Evolutionary conservation across 2,113 vertebrate genomes (phyloP).

Genomic region (Gymnocephalus cernua): DNA sequence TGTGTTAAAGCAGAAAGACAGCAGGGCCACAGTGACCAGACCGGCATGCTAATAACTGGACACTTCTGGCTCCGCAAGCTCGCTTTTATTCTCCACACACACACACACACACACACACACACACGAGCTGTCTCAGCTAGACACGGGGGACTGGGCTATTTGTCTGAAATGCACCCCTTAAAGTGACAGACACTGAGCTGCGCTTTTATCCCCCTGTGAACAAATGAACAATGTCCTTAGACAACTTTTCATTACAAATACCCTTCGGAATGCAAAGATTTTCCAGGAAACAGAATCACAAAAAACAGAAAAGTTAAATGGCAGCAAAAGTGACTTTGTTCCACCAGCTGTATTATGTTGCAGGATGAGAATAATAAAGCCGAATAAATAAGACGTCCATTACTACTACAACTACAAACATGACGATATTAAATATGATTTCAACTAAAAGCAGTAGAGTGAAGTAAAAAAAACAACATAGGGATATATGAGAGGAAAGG

Average conservation of each 20-base stretch:
- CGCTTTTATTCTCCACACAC: constrained; percentile 60
- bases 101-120: constrained; percentile 15
- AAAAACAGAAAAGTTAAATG: neutral
- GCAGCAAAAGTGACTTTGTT: neutral
- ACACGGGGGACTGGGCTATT: constrained; percentile 61
- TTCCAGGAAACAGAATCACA: neutral
- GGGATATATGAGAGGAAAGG: neutral
- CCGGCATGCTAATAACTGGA: constrained; percentile 72
- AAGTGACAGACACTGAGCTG: constrained; percentile 60
- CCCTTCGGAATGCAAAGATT: constrained; percentile 10
- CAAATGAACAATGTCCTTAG: constrained; percentile 34
- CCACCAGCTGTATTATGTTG: neutral
- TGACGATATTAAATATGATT: neutral
- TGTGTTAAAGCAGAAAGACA: constrained; percentile 40
- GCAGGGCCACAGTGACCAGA: constrained; percentile 50
- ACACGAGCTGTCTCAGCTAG: constrained; percentile 58
- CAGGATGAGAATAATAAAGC: neutral
- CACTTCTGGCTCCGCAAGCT: constrained; percentile 64
- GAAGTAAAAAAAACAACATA: too few species aligned
- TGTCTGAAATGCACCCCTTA: constrained; percentile 63
- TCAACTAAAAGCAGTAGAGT: neutral
- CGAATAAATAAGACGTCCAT: neutral
- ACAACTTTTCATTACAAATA: constrained; percentile 17
- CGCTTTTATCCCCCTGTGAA: constrained; percentile 34
- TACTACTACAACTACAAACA: neutral